Percentiles rank a stretch among this genome's conserved stretches.
Conservation (phyloP, 2,113 vertebrate genomes). For the Sturnira hondurensis region DNA sequence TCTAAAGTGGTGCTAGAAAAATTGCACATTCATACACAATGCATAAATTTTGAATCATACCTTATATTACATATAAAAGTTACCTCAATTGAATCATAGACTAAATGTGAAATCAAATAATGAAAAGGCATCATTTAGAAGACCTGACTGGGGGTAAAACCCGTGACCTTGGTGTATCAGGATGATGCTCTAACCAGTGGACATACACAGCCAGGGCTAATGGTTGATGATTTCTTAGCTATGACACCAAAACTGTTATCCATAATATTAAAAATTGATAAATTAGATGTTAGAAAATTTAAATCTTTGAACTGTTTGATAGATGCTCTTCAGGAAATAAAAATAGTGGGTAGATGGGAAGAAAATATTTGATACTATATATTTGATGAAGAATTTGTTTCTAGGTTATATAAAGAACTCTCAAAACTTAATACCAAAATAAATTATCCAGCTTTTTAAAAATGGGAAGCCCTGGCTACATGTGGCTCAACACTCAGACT, state of each 20-base stretch:
- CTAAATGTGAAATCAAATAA: not conserved
- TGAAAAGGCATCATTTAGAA: not conserved
- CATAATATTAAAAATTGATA: not conserved
- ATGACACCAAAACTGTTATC: not conserved
- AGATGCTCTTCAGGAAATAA: not conserved
- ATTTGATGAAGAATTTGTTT: not conserved
- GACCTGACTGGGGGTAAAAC: too few relatives aligned
- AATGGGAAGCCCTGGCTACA: not conserved
- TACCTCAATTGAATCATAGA: not conserved
- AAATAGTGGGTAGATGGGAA: not conserved
- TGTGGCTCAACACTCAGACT: too few relatives aligned
- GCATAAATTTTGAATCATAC: not conserved
- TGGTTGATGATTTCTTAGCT: not conserved
- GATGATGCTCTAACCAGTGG: too few relatives aligned
- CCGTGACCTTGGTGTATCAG: too few relatives aligned
- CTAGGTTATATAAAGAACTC: not conserved
- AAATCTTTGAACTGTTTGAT: not conserved
- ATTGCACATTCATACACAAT: not conserved
- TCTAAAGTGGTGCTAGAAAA: not conserved
- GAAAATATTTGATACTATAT: not conserved
- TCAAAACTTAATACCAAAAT: not conserved
- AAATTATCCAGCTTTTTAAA: not conserved
- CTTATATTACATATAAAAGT: not conserved
- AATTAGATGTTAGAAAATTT: not conserved
- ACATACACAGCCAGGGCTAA: too few relatives aligned